Evolutionary conservation across 2,113 vertebrate species (phyloP).

Genomic region (Callaeas wilsoni): DNA sequence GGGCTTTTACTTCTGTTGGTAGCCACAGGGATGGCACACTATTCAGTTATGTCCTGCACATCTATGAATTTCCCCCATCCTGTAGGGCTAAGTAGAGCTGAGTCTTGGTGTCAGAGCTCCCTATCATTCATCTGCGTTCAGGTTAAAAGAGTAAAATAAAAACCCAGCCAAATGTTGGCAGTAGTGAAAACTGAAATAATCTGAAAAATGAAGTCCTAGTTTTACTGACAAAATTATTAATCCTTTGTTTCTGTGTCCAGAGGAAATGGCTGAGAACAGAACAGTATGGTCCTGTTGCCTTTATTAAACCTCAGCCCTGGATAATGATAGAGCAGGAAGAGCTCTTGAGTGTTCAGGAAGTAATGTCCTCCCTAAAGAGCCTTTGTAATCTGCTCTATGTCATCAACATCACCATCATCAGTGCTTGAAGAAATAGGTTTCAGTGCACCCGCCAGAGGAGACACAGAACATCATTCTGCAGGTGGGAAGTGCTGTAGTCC

Average conservation of each 20-base stretch:
- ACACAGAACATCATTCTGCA: background rate
- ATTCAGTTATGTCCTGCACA: background rate
- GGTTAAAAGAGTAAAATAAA: background rate
- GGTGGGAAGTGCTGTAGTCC: background rate
- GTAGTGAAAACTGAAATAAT: slow-evolving; percentile 4
- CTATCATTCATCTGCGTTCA: background rate
- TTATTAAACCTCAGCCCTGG: background rate
- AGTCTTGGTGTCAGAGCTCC: background rate
- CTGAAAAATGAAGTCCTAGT: background rate
- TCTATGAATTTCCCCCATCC: background rate
- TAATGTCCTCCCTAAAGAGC: background rate
- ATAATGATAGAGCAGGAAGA: background rate
- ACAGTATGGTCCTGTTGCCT: background rate
- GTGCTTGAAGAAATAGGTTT: background rate
- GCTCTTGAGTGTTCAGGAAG: background rate
- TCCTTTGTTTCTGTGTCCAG: background rate
- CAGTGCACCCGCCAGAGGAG: background rate
- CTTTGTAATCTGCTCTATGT: background rate
- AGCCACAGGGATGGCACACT: background rate
- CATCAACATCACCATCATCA: background rate
- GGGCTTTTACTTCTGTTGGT: background rate
- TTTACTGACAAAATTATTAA: background rate
- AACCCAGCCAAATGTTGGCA: background rate
- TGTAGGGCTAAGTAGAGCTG: too few relatives aligned
- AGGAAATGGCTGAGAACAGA: background rate